Evolutionary conservation across 2,888 invertebrate species (phyloP).

Genomic region (Rhorus exstirpatorius): DNA sequence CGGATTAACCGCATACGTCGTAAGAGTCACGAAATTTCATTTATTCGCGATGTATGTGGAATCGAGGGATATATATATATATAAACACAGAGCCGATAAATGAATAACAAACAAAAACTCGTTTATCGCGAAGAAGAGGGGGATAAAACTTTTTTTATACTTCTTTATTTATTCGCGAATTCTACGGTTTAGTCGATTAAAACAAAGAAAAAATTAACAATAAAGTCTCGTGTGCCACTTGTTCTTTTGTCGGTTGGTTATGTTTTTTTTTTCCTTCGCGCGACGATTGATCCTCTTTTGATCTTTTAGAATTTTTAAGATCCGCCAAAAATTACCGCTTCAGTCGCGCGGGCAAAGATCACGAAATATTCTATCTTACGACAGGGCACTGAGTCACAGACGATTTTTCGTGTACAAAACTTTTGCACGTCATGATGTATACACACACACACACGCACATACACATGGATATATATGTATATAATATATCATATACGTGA

Average conservation of each 20-base stretch:
- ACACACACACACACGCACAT: too few species aligned
- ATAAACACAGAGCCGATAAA: background rate
- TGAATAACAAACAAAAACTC: too few species aligned
- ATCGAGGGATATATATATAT: slow-evolving; percentile 20
- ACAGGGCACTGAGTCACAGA: slow-evolving; percentile 30
- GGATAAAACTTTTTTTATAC: background rate
- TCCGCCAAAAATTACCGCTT: too few species aligned
- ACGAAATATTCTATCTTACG: slow-evolving; percentile 5
- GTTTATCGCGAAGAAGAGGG: too few species aligned
- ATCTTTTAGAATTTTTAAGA: background rate
- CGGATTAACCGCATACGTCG: slow-evolving; percentile 34
- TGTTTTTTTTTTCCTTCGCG: slow-evolving; percentile 33
- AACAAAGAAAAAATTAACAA: background rate
- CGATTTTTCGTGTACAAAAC: slow-evolving; percentile 27
- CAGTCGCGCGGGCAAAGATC: background rate
- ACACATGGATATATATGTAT: too few species aligned
- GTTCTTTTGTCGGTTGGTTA: slow-evolving; percentile 72
- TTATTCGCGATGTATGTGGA: slow-evolving; percentile 43
- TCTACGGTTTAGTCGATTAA: background rate
- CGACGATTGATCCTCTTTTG: slow-evolving; percentile 1
- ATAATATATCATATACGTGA: slow-evolving; percentile 44
- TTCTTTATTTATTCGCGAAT: background rate
- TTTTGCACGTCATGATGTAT: slow-evolving; percentile 38
- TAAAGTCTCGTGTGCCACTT: slow-evolving; percentile 54
- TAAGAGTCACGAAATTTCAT: slow-evolving; percentile 40